Percentiles rank a stretch among this genome's conserved stretches.
Evolutionary conservation across 2,888 invertebrate species (phyloP).

Genomic region (Phanerotoma sp.): DNA sequence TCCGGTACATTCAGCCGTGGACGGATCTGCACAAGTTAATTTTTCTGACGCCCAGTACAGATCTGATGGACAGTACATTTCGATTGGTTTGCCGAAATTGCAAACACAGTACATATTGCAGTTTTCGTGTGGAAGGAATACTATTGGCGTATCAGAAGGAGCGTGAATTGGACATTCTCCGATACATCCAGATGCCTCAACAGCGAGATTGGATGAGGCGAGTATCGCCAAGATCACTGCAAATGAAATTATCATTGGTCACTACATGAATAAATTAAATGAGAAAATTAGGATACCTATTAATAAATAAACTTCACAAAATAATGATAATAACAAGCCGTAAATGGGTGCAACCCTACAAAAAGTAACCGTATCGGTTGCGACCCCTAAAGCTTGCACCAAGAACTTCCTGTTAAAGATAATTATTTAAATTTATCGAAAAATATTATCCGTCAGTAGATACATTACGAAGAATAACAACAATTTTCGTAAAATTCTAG

Average conservation of each 20-base stretch:
- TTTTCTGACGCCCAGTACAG: constrained; percentile 7
- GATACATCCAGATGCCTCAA: neutral
- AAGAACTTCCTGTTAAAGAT: too few relatives aligned
- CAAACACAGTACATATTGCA: constrained; percentile 11
- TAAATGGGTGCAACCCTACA: too few relatives aligned
- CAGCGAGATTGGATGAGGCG: neutral
- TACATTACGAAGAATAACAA: too few relatives aligned
- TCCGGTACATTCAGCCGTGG: constrained; percentile 5
- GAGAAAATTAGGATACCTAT: too few relatives aligned
- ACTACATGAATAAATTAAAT: too few relatives aligned
- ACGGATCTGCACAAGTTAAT: constrained; percentile 1
- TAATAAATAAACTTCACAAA: neutral
- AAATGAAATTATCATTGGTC: constrained; percentile 5
- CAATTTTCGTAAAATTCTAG: too few relatives aligned
- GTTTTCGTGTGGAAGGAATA: constrained; percentile 1
- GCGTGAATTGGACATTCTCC: constrained; percentile 2
- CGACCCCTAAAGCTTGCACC: too few relatives aligned
- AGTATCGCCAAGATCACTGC: neutral
- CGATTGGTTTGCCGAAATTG: constrained; percentile 3
- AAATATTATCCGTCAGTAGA: too few relatives aligned
- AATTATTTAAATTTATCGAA: too few relatives aligned
- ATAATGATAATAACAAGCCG: too few relatives aligned
- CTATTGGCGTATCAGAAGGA: neutral
- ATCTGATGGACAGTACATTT: constrained; percentile 8
- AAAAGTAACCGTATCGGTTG: too few relatives aligned